Evolutionary conservation across 2,113 vertebrate species (phyloP), one percentile per base, ranked within the genome.

Genomic region (Corythornis cristatus): DNA sequence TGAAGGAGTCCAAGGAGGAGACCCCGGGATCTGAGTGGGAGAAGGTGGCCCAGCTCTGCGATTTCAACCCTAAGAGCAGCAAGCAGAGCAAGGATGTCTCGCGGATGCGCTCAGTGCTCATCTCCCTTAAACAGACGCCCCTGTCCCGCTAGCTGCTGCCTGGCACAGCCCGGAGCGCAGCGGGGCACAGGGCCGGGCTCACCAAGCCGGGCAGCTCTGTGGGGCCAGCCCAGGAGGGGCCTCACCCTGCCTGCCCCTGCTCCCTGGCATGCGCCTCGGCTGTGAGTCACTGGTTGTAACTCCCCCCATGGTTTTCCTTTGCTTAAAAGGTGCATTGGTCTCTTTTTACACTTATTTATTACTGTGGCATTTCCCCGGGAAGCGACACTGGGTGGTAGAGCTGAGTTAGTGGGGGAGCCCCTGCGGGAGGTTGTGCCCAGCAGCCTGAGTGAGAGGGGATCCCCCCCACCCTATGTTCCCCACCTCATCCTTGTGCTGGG

Each of bases 21-120:
- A 97, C 97, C 18, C 98, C 99, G 0, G 99, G 99, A 83, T 97
- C 99, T 0, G 99, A 99, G 93, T 99, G 99, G 99, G 99, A 99
- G 95, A 98, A 99, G 91, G 99, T 99, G 81, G 99, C 99, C 37
- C 98, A 99, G 51, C 98, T 99, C 68, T 99, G 99, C 51, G 99
- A 99, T 97, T 99, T 99, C 98, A 99, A 99, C 77, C 99, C 99
- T 76, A 99, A 99, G 98, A 99, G 99, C 98, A 99, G 98, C 99
- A 99, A 99, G 97, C 99, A 99, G 95, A 99, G 98, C 67, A 99
- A 99, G 98, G 99, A 99, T 31, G 99, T 99, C 77, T 99, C 99
- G 1, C 98, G 99, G 76, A 99, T 99, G 99, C 99, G 99, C 74
- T 99, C 99, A 1, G 98, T 99, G 96, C 99, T 99, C 96, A 99